These are phyloP conservation scores for Rotaria sp. DNA, from an alignment of 2,888 invertebrate genomes.

Conservation along the genomic window DNA sequence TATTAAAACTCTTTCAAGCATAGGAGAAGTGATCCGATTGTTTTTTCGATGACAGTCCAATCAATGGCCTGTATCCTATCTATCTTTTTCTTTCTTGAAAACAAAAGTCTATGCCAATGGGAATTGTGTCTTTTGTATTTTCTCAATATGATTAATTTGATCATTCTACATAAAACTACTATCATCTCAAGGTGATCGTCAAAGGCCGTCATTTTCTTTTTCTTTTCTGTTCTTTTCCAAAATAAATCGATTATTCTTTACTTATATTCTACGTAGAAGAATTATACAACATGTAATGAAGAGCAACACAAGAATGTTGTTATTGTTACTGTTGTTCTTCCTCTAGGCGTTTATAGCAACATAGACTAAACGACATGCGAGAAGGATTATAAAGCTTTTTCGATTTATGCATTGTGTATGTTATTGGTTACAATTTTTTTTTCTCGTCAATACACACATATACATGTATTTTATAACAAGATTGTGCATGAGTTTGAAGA, in stretches of 20 bases:
- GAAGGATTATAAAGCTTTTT: not conserved
- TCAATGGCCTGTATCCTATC: not conserved
- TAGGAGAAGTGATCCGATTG: not conserved
- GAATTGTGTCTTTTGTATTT: not conserved
- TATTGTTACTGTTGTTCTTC: not conserved
- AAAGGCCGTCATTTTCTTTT: not conserved
- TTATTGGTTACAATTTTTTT: not conserved
- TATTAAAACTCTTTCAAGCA: not conserved
- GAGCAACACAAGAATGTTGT: not conserved
- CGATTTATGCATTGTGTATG: not conserved
- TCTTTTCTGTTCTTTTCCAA: not conserved
- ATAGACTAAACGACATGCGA: not conserved
- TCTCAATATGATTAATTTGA: conserved; percentile 5
- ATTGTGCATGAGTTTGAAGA: not conserved
- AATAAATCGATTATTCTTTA: not conserved
- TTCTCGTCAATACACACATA: not conserved
- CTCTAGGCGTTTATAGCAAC: not conserved
- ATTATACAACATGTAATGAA: not conserved
- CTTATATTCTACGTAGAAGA: not conserved
- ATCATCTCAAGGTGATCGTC: not conserved
- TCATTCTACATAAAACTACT: conserved; percentile 1
- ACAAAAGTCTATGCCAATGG: not conserved
- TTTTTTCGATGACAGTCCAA: not conserved
- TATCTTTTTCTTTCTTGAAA: not conserved
- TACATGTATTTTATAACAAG: not conserved